Conservation (phyloP, 2,888 invertebrate species). For the Serrognathus titanus region DNA sequence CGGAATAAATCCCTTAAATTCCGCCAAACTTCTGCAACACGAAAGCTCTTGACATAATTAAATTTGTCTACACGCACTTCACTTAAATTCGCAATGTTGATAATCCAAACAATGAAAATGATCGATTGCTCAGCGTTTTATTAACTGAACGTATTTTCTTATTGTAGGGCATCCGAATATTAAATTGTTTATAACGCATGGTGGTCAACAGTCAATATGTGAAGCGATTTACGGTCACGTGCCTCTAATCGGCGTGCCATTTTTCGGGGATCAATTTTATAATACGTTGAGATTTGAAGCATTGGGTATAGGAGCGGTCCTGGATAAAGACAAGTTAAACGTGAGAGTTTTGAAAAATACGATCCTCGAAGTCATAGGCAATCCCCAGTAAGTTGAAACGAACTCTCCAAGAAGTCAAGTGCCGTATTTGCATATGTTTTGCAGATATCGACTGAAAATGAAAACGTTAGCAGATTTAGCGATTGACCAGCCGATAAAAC, state of each 20-base stretch:
- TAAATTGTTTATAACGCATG: slow-evolving; percentile 15
- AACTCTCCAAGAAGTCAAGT: background rate
- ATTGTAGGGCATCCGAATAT: slow-evolving; percentile 13
- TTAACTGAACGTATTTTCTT: background rate
- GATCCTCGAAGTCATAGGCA: slow-evolving; percentile 28
- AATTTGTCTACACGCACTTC: background rate
- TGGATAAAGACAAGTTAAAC: slow-evolving; percentile 25
- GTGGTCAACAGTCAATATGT: slow-evolving; percentile 31
- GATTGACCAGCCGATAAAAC: slow-evolving; percentile 22
- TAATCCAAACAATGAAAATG: too few relatives aligned
- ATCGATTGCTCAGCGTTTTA: too few relatives aligned
- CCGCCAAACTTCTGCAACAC: background rate
- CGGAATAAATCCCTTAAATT: background rate
- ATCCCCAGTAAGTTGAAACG: slow-evolving; percentile 30
- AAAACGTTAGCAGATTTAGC: slow-evolving; percentile 18
- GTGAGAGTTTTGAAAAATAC: slow-evolving; percentile 29
- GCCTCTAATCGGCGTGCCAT: slow-evolving; percentile 34
- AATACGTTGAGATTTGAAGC: slow-evolving; percentile 4
- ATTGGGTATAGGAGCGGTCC: slow-evolving; percentile 1
- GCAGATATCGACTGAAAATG: slow-evolving; percentile 18
- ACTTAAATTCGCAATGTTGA: background rate
- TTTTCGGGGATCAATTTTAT: slow-evolving; percentile 32
- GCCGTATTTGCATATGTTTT: slow-evolving; percentile 15
- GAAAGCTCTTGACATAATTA: background rate
- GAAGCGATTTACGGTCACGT: slow-evolving; percentile 31